These are phyloP conservation scores for Diplodus sargus DNA, from an alignment of 2,797 vertebrate genomes.

Conservation along the genomic window DNA sequence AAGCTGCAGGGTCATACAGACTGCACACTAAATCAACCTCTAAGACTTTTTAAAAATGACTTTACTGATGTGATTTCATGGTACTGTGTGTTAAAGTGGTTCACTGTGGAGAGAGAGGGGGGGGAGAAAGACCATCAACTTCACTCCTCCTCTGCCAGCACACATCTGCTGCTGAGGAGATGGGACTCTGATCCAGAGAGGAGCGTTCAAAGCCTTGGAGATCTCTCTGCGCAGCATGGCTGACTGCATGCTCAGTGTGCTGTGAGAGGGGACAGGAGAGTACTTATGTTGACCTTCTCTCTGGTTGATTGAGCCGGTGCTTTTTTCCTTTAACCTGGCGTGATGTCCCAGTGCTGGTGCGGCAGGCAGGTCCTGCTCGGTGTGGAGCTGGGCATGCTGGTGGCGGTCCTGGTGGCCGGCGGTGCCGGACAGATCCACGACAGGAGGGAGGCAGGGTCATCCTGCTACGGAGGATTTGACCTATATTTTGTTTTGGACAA, in stretches of 20 bases:
- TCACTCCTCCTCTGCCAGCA: slow-evolving; percentile 72
- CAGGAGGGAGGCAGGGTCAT: slow-evolving; percentile 88
- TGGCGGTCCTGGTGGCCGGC: slow-evolving; percentile 80
- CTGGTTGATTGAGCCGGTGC: slow-evolving; percentile 21
- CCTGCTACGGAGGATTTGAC: slow-evolving; percentile 98
- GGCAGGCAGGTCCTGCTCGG: slow-evolving; percentile 70
- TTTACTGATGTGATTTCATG: slow-evolving; percentile 17
- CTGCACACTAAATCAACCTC: not conserved
- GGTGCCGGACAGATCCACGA: slow-evolving; percentile 84
- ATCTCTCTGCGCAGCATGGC: slow-evolving; percentile 59
- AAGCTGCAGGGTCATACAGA: not conserved
- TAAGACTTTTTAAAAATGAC: not conserved
- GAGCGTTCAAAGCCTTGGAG: slow-evolving; percentile 50
- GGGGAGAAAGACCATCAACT: slow-evolving; percentile 49
- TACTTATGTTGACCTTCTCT: slow-evolving; percentile 34
- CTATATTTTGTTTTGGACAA: slow-evolving; percentile 99
- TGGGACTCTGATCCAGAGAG: slow-evolving; percentile 71
- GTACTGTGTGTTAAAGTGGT: slow-evolving; percentile 25
- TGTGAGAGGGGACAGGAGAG: slow-evolving; percentile 48
- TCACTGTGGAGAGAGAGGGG: slow-evolving; percentile 37
- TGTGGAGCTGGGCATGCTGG: slow-evolving; percentile 78
- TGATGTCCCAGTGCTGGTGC: slow-evolving; percentile 76
- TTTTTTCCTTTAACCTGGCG: slow-evolving; percentile 38
- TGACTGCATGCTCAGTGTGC: slow-evolving; percentile 12
- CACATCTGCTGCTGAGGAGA: slow-evolving; percentile 75